phyloP scores from a whole-genome alignment of 1,140 invertebrate genomes.

The Acyrthosiphon pisum region DNA sequence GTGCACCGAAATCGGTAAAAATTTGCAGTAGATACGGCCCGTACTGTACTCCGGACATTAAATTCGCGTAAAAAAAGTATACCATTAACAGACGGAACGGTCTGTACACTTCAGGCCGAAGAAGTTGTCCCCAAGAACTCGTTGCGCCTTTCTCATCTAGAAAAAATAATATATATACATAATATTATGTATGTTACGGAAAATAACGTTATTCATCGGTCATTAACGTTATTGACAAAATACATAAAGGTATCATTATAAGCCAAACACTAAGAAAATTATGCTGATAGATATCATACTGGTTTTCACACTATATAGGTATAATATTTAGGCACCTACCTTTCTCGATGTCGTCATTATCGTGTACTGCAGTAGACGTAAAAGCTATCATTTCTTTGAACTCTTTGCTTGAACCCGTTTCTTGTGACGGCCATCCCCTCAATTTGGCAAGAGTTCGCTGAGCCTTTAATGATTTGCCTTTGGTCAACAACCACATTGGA shows the following conservation, averaged over 20 bases:
- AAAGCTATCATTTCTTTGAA: slow-evolving; percentile 61
- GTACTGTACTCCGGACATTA: slow-evolving; percentile 4
- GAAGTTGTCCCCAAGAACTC: slow-evolving; percentile 31
- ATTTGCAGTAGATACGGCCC: neutral
- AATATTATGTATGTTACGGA: too few species aligned
- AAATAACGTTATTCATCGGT: too few species aligned
- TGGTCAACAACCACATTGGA: slow-evolving; percentile 69
- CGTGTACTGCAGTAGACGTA: neutral
- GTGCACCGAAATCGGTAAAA: slow-evolving; percentile 19
- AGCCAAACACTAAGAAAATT: too few species aligned
- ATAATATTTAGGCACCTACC: too few species aligned
- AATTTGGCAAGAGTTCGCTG: slow-evolving; percentile 65
- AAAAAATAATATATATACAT: neutral
- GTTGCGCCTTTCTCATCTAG: neutral
- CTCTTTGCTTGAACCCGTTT: slow-evolving; percentile 64
- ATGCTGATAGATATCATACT: neutral
- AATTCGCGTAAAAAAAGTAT: slow-evolving; percentile 10
- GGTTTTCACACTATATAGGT: neutral
- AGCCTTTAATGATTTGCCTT: slow-evolving; percentile 65
- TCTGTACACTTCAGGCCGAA: slow-evolving; percentile 30
- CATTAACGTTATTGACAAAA: too few species aligned
- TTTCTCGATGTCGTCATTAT: neutral
- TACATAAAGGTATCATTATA: too few species aligned
- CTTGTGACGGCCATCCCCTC: slow-evolving; percentile 64
- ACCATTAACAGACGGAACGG: slow-evolving; percentile 9